A percentile compares a stretch with the other conserved stretches of the same genome.
These are phyloP conservation scores for Albula glossodonta DNA, from an alignment of 2,113 vertebrate genomes.

Conservation along the genomic window DNA sequence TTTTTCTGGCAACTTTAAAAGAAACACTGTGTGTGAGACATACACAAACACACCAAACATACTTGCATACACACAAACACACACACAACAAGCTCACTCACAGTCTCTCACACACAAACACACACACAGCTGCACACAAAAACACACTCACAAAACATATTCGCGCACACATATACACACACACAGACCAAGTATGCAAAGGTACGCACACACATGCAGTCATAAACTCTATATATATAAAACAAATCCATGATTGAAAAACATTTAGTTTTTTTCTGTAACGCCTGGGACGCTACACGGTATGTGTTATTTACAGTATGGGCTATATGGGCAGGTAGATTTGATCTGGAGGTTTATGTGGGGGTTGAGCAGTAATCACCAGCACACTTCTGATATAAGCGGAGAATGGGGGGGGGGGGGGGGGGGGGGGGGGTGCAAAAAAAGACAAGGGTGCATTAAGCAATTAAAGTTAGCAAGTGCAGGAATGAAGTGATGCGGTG, in stretches of 20 bases:
- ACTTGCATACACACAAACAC: neutral
- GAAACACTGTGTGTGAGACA: slow-evolving; percentile 8
- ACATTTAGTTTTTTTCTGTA: neutral
- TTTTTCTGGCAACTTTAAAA: slow-evolving; percentile 28
- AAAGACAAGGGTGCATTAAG: slow-evolving; percentile 84
- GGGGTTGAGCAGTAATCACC: slow-evolving; percentile 61
- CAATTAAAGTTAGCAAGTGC: slow-evolving; percentile 82
- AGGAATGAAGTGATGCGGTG: slow-evolving; percentile 71
- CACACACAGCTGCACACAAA: too few relatives aligned
- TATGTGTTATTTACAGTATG: neutral
- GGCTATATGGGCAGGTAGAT: slow-evolving; percentile 12
- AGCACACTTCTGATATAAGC: slow-evolving; percentile 46
- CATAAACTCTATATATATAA: neutral
- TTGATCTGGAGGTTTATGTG: slow-evolving; percentile 42
- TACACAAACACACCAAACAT: neutral
- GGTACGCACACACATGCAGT: too few relatives aligned
- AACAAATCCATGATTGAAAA: neutral
- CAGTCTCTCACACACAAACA: too few relatives aligned
- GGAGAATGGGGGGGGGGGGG: neutral
- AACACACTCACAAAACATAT: too few relatives aligned
- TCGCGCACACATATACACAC: too few relatives aligned
- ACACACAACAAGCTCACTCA: too few relatives aligned
- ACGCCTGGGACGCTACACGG: neutral
- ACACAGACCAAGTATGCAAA: too few relatives aligned
- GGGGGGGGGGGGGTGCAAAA: too few relatives aligned